phyloP scores from a whole-genome alignment of 1,140 invertebrate genomes.

The Hetaerina americana region DNA sequence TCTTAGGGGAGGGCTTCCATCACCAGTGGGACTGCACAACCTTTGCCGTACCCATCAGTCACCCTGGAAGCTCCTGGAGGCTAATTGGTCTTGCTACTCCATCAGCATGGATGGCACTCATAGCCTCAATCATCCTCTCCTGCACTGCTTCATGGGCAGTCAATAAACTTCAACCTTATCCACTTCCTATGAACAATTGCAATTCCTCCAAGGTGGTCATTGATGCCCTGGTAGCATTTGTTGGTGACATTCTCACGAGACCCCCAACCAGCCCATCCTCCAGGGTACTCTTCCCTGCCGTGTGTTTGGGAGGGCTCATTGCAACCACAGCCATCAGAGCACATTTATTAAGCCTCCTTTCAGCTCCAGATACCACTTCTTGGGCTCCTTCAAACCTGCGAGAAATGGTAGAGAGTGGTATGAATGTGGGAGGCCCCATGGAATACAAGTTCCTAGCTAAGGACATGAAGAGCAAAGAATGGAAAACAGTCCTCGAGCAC shows the following conservation, averaged over 20 bases:
- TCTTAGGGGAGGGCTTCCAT: background rate
- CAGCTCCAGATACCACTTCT: background rate
- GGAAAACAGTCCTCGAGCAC: background rate
- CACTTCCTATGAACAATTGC: too few species aligned
- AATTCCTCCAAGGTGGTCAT: background rate
- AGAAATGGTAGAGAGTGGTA: background rate
- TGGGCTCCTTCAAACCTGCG: background rate
- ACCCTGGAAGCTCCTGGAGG: background rate
- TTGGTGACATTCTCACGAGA: background rate
- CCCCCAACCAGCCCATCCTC: background rate
- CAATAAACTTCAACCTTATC: background rate
- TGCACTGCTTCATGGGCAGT: background rate
- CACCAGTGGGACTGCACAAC: background rate
- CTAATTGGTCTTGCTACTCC: background rate
- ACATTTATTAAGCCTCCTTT: background rate
- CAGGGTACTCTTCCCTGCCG: background rate
- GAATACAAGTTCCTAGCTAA: background rate
- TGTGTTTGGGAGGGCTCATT: background rate
- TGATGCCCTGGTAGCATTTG: background rate
- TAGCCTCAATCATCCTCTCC: background rate
- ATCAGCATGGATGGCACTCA: background rate
- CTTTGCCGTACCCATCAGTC: background rate
- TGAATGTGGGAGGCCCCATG: background rate
- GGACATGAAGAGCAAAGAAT: background rate
- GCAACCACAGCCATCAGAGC: background rate